Base-by-base conservation (phyloP, 2,113 vertebrate genomes). In the Percina caprodes region DNA sequence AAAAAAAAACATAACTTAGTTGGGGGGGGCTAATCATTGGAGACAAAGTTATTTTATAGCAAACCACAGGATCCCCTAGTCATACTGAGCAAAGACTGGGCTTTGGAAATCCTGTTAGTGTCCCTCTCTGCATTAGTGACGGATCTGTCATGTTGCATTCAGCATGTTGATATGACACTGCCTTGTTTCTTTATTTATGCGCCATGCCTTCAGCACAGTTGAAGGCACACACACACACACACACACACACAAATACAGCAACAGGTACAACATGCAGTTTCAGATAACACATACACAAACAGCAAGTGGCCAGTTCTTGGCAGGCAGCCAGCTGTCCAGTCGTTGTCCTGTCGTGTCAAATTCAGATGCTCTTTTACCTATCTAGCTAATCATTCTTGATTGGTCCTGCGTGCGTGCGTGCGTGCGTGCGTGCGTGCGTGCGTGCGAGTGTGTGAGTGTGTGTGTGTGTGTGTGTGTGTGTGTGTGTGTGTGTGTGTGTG, bases 131-230 rank as follows among this genome's bases (percentile, higher is more conserved):
- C 63, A 23, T 78, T 60, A 33, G 54, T 72, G 72, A 65, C 67
- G 54, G 39, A 60, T 55, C 69, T 77, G 74, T 84, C 80, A 77
- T 82, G 81, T 77, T 74, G 19, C 19, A 74, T 79, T 86, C 39
- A 46, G 54, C 45, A 14, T 48, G 60, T 19, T 69, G 70, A 81
- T 42, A 56, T 46, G 54, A 79, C 35, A 51, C 61, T n/a, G n/a
- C n/a, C n/a, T 45, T 49, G n/a, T 69, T 65, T 60, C 24, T 86
- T 79, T 79, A 88, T 74, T 74, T 24, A 78, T 67, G 46, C 73
- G 39, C 23, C 33, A 1, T 51, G 68, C 52, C 33, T 51, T 7
- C 51, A 39, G 66, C 69, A 74, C 11, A 55, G 24, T 24, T 7
- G 23, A n/a, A n/a, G n/a, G n/a, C n/a, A n/a, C 61, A 51, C 65